Base-by-base conservation (phyloP, 2,888 invertebrate genomes). In the Drosophila setosimentum region DNA sequence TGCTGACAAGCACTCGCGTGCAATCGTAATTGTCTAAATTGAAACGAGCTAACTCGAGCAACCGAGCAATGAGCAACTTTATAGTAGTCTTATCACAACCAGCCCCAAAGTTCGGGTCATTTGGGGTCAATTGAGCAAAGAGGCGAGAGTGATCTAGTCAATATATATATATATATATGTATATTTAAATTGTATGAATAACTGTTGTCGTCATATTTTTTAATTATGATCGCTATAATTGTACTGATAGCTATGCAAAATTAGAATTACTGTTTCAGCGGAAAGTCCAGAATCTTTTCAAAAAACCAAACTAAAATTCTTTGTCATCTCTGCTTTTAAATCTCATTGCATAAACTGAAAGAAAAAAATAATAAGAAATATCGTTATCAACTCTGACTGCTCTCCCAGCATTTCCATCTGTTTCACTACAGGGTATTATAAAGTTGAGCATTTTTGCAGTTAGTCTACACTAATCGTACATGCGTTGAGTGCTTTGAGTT, bases 11-110 rank as follows among this genome's bases (percentile, higher is more conserved):
- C 32, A 11, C 32, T 60, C 35, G 62, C 54, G 59, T 54, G 70
- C 76, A 80, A 85, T 78, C 82, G 82, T 82, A 89, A 86, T 89
- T 89, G 85, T 84, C 76, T 89, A 82, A 86, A 86, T 89, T 86
- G 80, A 71, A 73, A 67, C 76, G 76, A 69, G 69, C 78, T 72
- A 50, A 21, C n/a, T 60, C 37, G 30, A 63, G 61, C 45, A 45
- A 45, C 2, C 21, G 21, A 45, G 67, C 62, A 60, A 58, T 54
- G 66, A 49, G 30, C 29, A 53, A 60, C 55, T 60, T 27, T 40
- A 16, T 40, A n/a, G n/a, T 57, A 61, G 37, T 61, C 68, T 80
- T 78, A 79, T 80, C 78, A 80, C 61, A 37, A 48, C 45, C 62
- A 72, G 68, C 35, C 35, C 50, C 73, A 76, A 75, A 78, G 87